Evolutionary conservation across 2,888 invertebrate genomes (phyloP).

Genomic region (Pseudococcus jackbeardsleyi): DNA sequence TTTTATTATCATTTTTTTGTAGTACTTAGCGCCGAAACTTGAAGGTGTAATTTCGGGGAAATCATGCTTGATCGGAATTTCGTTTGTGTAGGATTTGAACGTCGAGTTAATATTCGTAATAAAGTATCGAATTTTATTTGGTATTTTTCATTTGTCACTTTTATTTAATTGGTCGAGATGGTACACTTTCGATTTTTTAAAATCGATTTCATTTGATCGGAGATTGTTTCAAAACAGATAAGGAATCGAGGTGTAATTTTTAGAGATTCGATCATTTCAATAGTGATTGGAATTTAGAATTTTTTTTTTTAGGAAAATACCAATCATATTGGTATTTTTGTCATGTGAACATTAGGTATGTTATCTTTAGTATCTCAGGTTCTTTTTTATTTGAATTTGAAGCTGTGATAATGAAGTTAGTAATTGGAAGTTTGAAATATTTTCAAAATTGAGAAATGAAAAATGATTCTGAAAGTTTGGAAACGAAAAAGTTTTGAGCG

Average conservation of each 20-base stretch:
- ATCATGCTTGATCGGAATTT: background rate
- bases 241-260: background rate
- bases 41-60: background rate
- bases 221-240: background rate
- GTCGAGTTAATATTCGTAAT: background rate
- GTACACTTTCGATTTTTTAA: background rate
- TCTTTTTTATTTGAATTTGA: no score
- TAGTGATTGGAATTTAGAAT: no score
- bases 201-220: background rate
- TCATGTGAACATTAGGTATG: no score
- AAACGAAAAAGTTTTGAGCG: no score
- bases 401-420: no score
- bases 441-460: no score
- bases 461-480: no score
- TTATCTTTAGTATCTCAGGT: no score
- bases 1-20: background rate
- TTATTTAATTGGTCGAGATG: background rate
- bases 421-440: no score
- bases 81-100: background rate
- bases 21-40: background rate
- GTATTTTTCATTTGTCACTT: slow-evolving; percentile 7
- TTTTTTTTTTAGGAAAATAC: no score
- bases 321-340: no score
- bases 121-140: background rate
- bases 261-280: background rate